Base-by-base conservation (phyloP, 2,797 vertebrate species). In the Anomalospiza imberbis region DNA sequence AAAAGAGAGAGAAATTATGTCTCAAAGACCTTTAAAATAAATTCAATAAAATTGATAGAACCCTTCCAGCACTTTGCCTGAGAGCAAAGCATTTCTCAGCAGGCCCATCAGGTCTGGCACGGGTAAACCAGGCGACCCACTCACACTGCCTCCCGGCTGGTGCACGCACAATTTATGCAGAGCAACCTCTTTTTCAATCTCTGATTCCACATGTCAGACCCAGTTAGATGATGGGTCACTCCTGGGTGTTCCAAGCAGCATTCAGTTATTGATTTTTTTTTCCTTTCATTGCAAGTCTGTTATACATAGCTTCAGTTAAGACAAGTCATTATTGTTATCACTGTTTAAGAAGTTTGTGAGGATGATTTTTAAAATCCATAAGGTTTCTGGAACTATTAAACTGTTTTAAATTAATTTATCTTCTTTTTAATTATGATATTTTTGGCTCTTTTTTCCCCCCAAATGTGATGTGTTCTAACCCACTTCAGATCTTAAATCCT, bases 31-130 rank as follows among this genome's bases (percentile, higher is more conserved):
- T 91, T 74, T 93, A 83, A 89, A 95, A 91, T 85, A 84, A 92
- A 67, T 92, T 93, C 87, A 85, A 45, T 84, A 58, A 78, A 78
- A 93, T n/a, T 84, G 90, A 75, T 81, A 94, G 85, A 91, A 73
- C 1, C 51, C 95, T 96, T 70, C 88, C 63, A 94, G 94, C 73
- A 18, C 54, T 96, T 94, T 90, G 89, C 83, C 76, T 62, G 62
- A 85, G 66, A 94, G 73, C 51, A 87, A 85, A 70, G 70, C 79
- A 84, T 83, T 93, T 94, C 93, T 94, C 85, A 94, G 89, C 91
- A 94, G 61, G 54, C 14, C 85, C 79, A 89, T 88, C 79, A 84
- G 68, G 62, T 50, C 58, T 2, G 4, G 38, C 6, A 3, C 0
- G 1, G 48, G 63, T 24, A 76, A 88, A 57, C 20, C 38, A 57